Percentiles rank a stretch among this genome's conserved stretches.
phyloP scores from a whole-genome alignment of 1,140 invertebrate genomes.

The Pissodes strobi region DNA sequence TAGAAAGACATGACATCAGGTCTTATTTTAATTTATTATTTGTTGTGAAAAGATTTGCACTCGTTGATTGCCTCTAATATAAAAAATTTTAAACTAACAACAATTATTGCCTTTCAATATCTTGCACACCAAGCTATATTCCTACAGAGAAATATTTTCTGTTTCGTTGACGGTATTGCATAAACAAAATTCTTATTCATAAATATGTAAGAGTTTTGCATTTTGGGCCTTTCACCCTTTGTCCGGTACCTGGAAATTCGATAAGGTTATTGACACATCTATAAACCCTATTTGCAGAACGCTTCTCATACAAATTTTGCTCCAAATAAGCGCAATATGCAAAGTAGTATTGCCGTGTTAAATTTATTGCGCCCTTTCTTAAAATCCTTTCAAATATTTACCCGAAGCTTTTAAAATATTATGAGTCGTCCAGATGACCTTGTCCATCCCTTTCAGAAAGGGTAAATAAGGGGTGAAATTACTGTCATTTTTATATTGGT shows the following conservation, averaged over 20 bases:
- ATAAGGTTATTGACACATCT: background rate
- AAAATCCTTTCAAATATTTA: slow-evolving; percentile 8
- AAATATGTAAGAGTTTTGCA: too few relatives aligned
- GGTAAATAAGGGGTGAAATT: slow-evolving; percentile 14
- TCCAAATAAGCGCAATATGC: slow-evolving; percentile 18
- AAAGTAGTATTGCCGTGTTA: background rate
- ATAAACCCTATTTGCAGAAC: slow-evolving; percentile 1
- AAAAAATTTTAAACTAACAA: too few relatives aligned
- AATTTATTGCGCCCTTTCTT: slow-evolving; percentile 14
- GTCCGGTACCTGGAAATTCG: too few relatives aligned
- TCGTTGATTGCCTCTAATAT: too few relatives aligned
- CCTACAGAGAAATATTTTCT: background rate
- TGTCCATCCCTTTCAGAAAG: background rate
- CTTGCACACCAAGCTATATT: too few relatives aligned
- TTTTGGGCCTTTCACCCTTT: too few relatives aligned
- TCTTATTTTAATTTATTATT: too few relatives aligned
- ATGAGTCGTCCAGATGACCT: slow-evolving; percentile 11
- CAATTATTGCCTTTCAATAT: too few relatives aligned
- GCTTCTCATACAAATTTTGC: background rate
- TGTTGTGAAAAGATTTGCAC: too few relatives aligned
- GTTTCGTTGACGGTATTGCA: background rate
- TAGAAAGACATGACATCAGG: too few relatives aligned
- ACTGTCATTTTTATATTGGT: slow-evolving; percentile 12
- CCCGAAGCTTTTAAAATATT: too few relatives aligned
- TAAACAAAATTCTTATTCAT: too few relatives aligned